Evolutionary conservation across 2,797 vertebrate species (phyloP).

Genomic region (Capromys pilorides): DNA sequence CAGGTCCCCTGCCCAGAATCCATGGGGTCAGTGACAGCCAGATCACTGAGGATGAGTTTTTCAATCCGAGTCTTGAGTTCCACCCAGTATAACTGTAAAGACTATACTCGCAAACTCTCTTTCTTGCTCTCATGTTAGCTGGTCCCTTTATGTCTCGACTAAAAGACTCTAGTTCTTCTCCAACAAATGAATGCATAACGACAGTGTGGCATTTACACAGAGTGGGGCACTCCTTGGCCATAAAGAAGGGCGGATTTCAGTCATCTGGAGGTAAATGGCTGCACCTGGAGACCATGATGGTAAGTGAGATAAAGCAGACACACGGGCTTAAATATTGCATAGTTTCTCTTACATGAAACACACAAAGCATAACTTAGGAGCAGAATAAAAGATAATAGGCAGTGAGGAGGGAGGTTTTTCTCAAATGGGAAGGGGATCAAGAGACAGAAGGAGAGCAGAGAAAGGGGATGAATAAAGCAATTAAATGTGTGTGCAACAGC

Average conservation of each 20-base stretch:
- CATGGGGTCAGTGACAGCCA: background rate
- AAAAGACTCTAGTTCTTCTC: background rate
- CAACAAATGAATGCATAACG: background rate
- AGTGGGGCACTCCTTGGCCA: background rate
- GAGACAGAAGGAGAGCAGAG: background rate
- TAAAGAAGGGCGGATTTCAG: background rate
- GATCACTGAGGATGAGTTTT: background rate
- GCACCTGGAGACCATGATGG: background rate
- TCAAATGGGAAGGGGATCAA: background rate
- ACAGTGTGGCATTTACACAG: background rate
- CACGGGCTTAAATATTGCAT: background rate
- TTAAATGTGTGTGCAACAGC: background rate
- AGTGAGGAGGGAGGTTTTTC: background rate
- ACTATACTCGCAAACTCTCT: background rate
- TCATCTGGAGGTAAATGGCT: background rate
- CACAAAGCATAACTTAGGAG: background rate
- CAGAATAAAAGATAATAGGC: background rate
- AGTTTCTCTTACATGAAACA: background rate
- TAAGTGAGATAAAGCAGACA: background rate
- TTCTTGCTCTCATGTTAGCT: background rate
- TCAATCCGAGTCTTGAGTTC: background rate
- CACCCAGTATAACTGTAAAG: background rate
- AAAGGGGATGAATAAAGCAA: background rate
- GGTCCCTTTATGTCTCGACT: background rate
- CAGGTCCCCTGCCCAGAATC: no score